A percentile compares a stretch with the other conserved stretches of the same genome.
Evolutionary conservation across 2,888 invertebrate species (phyloP).

Genomic region (Cryptocephalus primarius): DNA sequence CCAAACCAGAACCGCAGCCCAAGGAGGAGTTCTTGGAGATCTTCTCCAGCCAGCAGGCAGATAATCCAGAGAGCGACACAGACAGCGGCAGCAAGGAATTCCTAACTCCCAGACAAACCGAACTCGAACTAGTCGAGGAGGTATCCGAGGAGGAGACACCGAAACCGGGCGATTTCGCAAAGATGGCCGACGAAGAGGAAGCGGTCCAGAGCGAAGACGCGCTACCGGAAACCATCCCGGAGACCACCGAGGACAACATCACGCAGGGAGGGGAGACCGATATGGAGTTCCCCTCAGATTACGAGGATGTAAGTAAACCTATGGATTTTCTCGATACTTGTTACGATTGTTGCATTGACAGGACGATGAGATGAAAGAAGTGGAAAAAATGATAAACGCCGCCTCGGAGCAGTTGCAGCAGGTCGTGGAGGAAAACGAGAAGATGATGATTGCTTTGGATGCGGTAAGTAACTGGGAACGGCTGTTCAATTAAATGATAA

Average conservation of each 20-base stretch:
- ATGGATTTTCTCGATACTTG: too few species aligned
- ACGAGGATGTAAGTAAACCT: not conserved
- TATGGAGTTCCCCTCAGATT: constrained; percentile 6
- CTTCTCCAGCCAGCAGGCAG: constrained; percentile 5
- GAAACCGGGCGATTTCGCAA: not conserved
- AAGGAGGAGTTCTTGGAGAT: constrained; percentile 8
- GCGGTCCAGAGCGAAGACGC: too few species aligned
- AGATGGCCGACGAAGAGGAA: not conserved
- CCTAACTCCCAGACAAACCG: not conserved
- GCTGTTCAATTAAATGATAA: not conserved
- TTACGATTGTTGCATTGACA: not conserved
- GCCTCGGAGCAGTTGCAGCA: constrained; percentile 25
- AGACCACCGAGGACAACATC: not conserved
- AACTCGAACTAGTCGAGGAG: not conserved
- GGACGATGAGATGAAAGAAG: constrained; percentile 26
- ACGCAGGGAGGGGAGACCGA: not conserved
- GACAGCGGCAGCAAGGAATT: constrained; percentile 1
- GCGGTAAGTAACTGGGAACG: constrained; percentile 4
- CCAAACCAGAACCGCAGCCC: not conserved
- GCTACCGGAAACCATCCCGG: not conserved
- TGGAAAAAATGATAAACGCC: constrained; percentile 28
- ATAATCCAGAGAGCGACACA: constrained; percentile 7
- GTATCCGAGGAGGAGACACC: not conserved
- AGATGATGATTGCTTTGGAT: constrained; percentile 18
- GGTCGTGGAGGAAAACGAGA: constrained; percentile 26